Percentiles rank a stretch among this genome's conserved stretches.
These are phyloP conservation scores for Chaenocephalus aceratus DNA, from an alignment of 2,113 vertebrate genomes.

Conservation along the genomic window DNA sequence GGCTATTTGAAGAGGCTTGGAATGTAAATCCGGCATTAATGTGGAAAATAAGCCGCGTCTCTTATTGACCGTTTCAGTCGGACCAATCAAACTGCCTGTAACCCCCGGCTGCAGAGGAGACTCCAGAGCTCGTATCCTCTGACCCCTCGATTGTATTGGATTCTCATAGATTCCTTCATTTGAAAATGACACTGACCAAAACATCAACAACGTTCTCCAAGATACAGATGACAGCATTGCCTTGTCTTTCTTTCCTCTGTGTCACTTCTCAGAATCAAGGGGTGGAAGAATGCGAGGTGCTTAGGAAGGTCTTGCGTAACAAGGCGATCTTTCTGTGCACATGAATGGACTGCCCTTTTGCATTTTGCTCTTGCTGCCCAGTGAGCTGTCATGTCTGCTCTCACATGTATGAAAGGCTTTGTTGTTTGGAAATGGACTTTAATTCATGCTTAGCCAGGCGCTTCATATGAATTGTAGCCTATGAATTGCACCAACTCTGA, in stretches of 20 bases:
- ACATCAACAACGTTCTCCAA: conserved; percentile 53
- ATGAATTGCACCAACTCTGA: conserved; percentile 22
- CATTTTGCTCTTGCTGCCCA: background rate
- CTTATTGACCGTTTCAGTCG: conserved; percentile 19
- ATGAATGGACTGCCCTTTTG: conserved; percentile 61
- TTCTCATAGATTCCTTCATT: conserved; percentile 9
- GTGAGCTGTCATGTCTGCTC: conserved; percentile 43
- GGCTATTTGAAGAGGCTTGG: background rate
- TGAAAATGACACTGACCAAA: conserved; percentile 25
- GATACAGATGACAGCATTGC: conserved; percentile 17
- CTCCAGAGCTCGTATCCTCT: conserved; percentile 20
- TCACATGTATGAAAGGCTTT: conserved; percentile 46
- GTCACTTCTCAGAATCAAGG: conserved; percentile 49
- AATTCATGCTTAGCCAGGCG: conserved; percentile 27
- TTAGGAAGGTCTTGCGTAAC: conserved; percentile 54
- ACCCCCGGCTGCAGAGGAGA: conserved; percentile 24
- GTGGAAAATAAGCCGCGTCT: conserved; percentile 38
- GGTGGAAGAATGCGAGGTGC: conserved; percentile 29
- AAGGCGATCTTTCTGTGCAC: conserved; percentile 66
- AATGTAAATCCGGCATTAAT: conserved; percentile 47
- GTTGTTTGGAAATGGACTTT: conserved; percentile 38
- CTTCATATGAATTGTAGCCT: conserved; percentile 29
- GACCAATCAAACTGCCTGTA: conserved; percentile 41
- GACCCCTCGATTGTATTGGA: conserved; percentile 24
- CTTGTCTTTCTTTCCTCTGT: conserved; percentile 35